Evolutionary conservation across 1,140 invertebrate genomes (phyloP).

Genomic region (Gonatopus flavifemur): DNA sequence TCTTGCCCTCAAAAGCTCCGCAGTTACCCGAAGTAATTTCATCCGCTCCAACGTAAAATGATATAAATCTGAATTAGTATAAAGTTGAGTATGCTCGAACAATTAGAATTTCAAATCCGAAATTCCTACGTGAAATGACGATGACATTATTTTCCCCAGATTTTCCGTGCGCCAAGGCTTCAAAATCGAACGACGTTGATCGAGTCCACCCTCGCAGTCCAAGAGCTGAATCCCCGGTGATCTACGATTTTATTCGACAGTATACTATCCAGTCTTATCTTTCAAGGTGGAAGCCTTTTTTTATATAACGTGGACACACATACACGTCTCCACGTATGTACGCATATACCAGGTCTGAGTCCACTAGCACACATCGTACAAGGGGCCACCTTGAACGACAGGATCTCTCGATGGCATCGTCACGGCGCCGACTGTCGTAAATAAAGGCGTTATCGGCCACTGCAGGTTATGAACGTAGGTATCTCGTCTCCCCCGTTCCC

Average conservation of each 20-base stretch:
- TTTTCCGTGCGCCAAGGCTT: too few species aligned
- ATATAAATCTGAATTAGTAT: too few species aligned
- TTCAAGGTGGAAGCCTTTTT: constrained; percentile 21
- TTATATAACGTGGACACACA: constrained; percentile 7
- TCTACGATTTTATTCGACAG: constrained; percentile 34
- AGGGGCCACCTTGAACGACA: constrained; percentile 15
- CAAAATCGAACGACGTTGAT: not conserved
- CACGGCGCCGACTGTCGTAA: constrained; percentile 15
- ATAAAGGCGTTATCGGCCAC: constrained; percentile 24
- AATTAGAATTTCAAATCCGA: too few species aligned
- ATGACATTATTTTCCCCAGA: too few species aligned
- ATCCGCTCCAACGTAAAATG: too few species aligned
- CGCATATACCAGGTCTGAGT: not conserved
- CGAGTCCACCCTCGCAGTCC: not conserved
- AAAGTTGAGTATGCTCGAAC: too few species aligned
- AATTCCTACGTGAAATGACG: too few species aligned
- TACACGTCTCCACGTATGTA: not conserved
- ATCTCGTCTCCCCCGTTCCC: not conserved
- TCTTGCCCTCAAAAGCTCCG: too few species aligned
- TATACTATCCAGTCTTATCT: constrained; percentile 30
- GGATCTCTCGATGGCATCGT: constrained; percentile 23
- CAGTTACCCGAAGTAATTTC: too few species aligned
- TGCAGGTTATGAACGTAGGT: constrained; percentile 26
- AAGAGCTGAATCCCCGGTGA: constrained; percentile 21
- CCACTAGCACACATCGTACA: too few species aligned